A percentile compares a stretch with the other conserved stretches of the same genome.
Evolutionary conservation across 2,113 vertebrate genomes (phyloP).

Genomic region (Abramis brama): DNA sequence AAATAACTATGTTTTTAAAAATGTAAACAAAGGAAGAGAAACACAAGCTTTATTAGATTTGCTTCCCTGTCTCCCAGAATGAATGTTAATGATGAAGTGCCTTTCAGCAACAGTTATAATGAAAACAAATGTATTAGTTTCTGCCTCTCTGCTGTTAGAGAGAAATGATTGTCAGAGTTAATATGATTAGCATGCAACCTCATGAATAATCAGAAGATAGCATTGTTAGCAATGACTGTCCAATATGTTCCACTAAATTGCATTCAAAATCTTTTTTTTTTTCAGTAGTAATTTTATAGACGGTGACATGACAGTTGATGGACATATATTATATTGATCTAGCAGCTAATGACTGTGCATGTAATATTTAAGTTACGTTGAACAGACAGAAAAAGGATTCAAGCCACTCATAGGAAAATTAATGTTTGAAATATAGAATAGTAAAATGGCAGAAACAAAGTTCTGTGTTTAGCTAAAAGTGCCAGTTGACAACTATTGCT

Average conservation of each 20-base stretch:
- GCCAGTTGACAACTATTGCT: background rate
- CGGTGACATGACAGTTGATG: conserved; percentile 25
- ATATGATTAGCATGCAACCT: conserved; percentile 44
- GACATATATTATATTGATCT: conserved; percentile 46
- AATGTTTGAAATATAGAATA: background rate
- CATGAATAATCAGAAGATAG: conserved; percentile 33
- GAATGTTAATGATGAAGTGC: conserved; percentile 34
- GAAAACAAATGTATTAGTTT: conserved; percentile 44
- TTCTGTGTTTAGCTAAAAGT: background rate
- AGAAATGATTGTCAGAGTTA: conserved; percentile 34
- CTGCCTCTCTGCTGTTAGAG: conserved; percentile 15
- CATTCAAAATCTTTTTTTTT: background rate
- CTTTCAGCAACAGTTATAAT: conserved; percentile 35
- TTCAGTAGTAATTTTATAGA: conserved; percentile 24
- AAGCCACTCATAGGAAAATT: background rate
- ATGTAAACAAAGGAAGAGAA: conserved; percentile 21
- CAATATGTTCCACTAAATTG: conserved; percentile 1
- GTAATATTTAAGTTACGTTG: conserved; percentile 9
- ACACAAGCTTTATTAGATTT: conserved; percentile 42
- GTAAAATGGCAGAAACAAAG: background rate
- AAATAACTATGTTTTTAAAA: background rate
- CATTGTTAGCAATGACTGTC: conserved; percentile 29
- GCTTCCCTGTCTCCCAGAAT: conserved; percentile 30
- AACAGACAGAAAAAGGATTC: background rate
- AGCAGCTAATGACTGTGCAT: conserved; percentile 47